Evolutionary conservation across 2,797 vertebrate genomes (phyloP), one percentile per base, ranked within the genome.

Genomic region (Esox masquinongy): DNA sequence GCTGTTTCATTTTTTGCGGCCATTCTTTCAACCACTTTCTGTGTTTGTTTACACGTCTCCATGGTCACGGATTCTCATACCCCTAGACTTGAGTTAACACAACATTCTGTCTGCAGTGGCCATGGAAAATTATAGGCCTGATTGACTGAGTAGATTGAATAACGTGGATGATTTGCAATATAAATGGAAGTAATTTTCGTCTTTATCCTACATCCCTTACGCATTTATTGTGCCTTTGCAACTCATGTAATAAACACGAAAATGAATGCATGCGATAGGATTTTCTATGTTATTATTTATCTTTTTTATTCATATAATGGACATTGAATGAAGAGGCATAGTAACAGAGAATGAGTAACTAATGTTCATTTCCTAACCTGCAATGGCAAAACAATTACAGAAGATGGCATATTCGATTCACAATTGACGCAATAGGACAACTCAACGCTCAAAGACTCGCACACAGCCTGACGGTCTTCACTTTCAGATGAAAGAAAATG

Each of bases 11-110:
- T 4, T 50, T 22, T 76, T 11, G 24, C 43, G 69, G 74, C 75
- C 85, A 85, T 87, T 78, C 61, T 72, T 24, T 16, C 34, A 19
- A 61, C 29, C 8, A 19, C 8, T 39, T 1, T 34, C 16, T 51
- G 43, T 50, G 26, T 24, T 69, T 63, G 56, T 80, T 47, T 75
- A 79, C 49, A 24, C 3, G 77, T 85, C 72, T 73, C 83, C 78
- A 84, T 81, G 77, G 79, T 64, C 9, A 87, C 76, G 22, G 4
- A 49, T 43, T 43, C 39, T 43, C 39, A 6, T 43, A 6, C 39
- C 1, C 5, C 5, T 43, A 43, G 39, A 50, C 5, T 43, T 1
- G 39, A 50, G 3, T 16, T n/a, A 12, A 19, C 53, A 1, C 6
- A n/a, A 34, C 26, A 22, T 39, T 29, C 36, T 56, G 16, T 19